These are phyloP conservation scores for Telmatherina bonti DNA, from an alignment of 2,797 vertebrate genomes.

Conservation along the genomic window DNA sequence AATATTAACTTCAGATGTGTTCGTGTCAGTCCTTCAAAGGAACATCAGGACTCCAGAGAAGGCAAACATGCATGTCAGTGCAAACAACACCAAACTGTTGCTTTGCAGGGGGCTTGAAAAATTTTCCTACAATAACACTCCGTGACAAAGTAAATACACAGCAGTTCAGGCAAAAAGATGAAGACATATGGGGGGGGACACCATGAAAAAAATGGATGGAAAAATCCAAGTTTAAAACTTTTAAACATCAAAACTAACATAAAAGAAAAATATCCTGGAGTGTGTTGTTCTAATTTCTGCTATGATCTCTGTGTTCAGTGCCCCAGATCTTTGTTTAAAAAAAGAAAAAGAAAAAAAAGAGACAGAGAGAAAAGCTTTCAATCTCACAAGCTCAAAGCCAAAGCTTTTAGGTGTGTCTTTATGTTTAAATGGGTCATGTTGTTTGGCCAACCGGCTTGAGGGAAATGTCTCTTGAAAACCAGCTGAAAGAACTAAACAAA, in stretches of 20 bases:
- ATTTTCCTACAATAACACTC: slow-evolving; percentile 23
- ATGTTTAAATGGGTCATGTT: slow-evolving; percentile 69
- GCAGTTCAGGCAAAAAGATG: not conserved
- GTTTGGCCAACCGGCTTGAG: slow-evolving; percentile 49
- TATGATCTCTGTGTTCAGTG: slow-evolving; percentile 38
- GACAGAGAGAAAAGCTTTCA: slow-evolving; percentile 40
- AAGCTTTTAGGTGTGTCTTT: slow-evolving; percentile 75
- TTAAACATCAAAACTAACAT: slow-evolving; percentile 16
- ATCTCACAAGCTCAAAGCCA: slow-evolving; percentile 51
- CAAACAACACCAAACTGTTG: slow-evolving; percentile 9
- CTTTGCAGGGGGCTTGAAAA: slow-evolving; percentile 24
- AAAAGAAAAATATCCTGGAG: slow-evolving; percentile 10
- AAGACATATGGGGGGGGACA: too few relatives aligned
- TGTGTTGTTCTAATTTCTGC: slow-evolving; percentile 34
- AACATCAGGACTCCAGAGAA: slow-evolving; percentile 11
- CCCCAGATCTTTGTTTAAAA: slow-evolving; percentile 31
- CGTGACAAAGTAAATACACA: slow-evolving; percentile 20
- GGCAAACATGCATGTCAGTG: slow-evolving; percentile 10
- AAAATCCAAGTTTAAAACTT: slow-evolving; percentile 9
- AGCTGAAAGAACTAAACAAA: slow-evolving; percentile 69
- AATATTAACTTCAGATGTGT: slow-evolving; percentile 13
- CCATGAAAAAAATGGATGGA: not conserved
- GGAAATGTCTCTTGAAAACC: slow-evolving; percentile 59
- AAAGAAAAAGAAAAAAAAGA: slow-evolving; percentile 10
- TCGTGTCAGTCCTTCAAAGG: slow-evolving; percentile 30